Conservation (phyloP, 92 coral and sea anemone genomes). For the Galaxea fascicularis region DNA sequence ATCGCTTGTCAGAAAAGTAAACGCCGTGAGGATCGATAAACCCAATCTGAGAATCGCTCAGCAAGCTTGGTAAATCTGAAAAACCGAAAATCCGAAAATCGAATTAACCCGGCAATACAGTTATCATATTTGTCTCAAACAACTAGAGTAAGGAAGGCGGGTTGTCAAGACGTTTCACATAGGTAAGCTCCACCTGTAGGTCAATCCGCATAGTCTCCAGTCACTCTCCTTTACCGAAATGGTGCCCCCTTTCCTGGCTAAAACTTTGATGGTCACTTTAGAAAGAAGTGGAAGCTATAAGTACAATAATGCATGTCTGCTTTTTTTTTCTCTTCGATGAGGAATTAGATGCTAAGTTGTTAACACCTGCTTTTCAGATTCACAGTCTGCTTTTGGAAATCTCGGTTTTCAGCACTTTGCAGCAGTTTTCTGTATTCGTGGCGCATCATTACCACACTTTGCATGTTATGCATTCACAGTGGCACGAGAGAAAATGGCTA, state of each 20-base stretch:
- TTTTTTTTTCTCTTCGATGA: not conserved
- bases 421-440: not conserved
- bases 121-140: not conserved
- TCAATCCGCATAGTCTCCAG: not conserved
- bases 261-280: not conserved
- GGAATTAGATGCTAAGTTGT: not conserved
- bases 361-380: not conserved
- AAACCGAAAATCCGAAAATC: not conserved
- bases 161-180: not conserved
- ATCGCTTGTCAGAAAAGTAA: slow-evolving; percentile 34
- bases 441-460: not conserved
- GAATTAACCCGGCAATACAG: not conserved
- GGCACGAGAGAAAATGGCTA: not conserved
- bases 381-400: not conserved
- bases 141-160: not conserved
- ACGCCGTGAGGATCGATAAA: slow-evolving; percentile 62
- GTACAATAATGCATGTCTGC: no score
- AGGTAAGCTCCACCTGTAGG: not conserved
- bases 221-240: not conserved
- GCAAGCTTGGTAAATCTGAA: slow-evolving; percentile 66
- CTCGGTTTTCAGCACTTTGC: not conserved
- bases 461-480: not conserved
- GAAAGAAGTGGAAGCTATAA: not conserved
- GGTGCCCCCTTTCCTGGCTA: not conserved
- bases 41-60: slow-evolving; percentile 54